phyloP scores from a whole-genome alignment of 1,140 invertebrate species.

The Listronotus oregonensis region DNA sequence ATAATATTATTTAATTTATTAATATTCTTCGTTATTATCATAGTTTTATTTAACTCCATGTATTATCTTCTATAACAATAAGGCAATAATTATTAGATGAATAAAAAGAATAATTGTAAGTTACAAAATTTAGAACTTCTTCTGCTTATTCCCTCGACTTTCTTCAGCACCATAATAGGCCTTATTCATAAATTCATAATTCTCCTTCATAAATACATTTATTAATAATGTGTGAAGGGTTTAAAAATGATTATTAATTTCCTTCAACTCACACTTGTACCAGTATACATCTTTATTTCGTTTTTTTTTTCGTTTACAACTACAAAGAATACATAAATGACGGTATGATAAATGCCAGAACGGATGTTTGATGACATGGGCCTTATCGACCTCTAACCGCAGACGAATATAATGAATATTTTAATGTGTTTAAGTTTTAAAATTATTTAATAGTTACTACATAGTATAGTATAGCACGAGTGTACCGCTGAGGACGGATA shows the following conservation, averaged over 20 bases:
- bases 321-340: not conserved
- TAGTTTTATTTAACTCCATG: too few species aligned
- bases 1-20: too few species aligned
- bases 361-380: constrained; percentile 5
- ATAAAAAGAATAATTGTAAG: too few species aligned
- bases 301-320: constrained; percentile 2
- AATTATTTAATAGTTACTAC: not conserved
- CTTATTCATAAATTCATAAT: too few species aligned
- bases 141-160: too few species aligned
- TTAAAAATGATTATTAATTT: constrained; percentile 23
- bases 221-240: constrained; percentile 19
- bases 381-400: not conserved
- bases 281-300: constrained; percentile 15
- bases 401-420: not conserved
- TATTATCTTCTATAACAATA: too few species aligned
- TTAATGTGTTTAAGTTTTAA: not conserved
- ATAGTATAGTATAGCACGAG: too few species aligned
- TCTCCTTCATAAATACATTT: constrained; percentile 1
- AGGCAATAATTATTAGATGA: too few species aligned
- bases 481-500: too few species aligned
- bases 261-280: constrained; percentile 6
- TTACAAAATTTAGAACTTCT: too few species aligned
- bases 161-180: too few species aligned
- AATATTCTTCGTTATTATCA: too few species aligned
- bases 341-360: constrained; percentile 10